Evolutionary conservation across 2,113 vertebrate genomes (phyloP), one percentile per base, ranked within the genome.

Genomic region (Hyaena hyaena): DNA sequence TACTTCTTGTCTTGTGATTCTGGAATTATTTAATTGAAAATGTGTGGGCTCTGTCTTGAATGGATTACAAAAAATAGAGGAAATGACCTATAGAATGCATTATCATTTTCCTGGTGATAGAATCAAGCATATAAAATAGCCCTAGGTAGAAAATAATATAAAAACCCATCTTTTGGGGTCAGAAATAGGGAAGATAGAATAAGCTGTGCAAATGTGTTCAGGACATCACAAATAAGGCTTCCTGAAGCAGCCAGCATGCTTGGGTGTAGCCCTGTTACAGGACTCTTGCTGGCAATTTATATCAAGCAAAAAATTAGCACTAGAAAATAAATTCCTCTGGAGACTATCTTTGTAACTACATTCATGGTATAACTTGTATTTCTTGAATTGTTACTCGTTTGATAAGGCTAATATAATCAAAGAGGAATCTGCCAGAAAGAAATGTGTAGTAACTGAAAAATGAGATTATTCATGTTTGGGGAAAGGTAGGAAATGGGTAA

Each of bases 21-120:
- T 97, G 69, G 85, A 94, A 92, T 93, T 71, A 89, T 97, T 98
- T 97, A 96, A 93, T 96, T 95, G 77, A 92, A 90, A 94, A 50
- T 69, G 19, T 58, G 95, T 35, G 93, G n/a, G 7, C 16, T 96
- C 76, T 96, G 19, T 88, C 80, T 93, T 90, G 79, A 96, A 81
- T 89, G 31, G 10, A 76, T 73, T 73, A 95, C 86, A 96, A 96
- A 74, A 96, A 96, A 94, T 85, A 65, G 80, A 96, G 95, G 80
- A 95, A 73, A 73, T 96, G 82, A 90, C 11, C 68, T 10, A 0
- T 9, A 97, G 71, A 97, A 98, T 93, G 48, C 9, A 92, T 55
- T 96, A 96, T 92, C 39, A 61, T 28, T 55, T 98, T 80, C 88
- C 94, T 97, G 7, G 80, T 90, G 97, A 95, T 89, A 96, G 91